A percentile compares a stretch with the other conserved stretches of the same genome.
phyloP scores from a whole-genome alignment of 2,113 vertebrate species.

The Caloenas nicobarica region DNA sequence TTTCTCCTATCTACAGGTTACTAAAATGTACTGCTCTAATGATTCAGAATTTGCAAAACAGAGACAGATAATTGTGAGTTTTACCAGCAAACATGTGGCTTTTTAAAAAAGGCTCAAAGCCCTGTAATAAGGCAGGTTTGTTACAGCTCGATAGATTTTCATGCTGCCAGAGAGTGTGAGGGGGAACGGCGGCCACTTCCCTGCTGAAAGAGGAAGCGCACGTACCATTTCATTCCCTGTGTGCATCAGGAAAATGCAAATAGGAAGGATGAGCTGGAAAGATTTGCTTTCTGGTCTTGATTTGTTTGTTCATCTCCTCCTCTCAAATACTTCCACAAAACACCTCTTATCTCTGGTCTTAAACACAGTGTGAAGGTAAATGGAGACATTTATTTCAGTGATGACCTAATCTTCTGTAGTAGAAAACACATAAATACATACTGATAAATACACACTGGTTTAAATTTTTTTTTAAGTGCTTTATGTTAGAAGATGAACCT shows the following conservation, averaged over 20 bases:
- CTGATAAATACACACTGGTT: accelerated
- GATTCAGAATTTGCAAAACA: background rate
- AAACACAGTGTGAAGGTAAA: background rate
- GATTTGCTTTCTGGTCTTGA: background rate
- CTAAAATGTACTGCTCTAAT: background rate
- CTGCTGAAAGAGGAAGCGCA: background rate
- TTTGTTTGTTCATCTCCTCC: background rate
- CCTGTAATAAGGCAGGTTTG: background rate
- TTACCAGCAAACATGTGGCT: background rate
- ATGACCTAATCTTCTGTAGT: background rate
- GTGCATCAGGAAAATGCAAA: background rate
- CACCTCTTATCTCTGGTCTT: background rate
- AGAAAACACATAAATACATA: background rate
- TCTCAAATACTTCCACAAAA: background rate
- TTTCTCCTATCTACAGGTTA: background rate
- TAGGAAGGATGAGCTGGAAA: background rate
- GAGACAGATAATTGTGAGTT: background rate
- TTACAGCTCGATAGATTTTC: background rate
- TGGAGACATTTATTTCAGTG: background rate
- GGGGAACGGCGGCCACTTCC: background rate
- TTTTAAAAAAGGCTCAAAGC: background rate
- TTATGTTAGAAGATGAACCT: background rate
- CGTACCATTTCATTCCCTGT: background rate
- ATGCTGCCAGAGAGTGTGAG: background rate
- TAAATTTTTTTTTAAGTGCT: background rate